Conservation (phyloP, 2,113 vertebrate genomes). For the Eurypyga helias region DNA sequence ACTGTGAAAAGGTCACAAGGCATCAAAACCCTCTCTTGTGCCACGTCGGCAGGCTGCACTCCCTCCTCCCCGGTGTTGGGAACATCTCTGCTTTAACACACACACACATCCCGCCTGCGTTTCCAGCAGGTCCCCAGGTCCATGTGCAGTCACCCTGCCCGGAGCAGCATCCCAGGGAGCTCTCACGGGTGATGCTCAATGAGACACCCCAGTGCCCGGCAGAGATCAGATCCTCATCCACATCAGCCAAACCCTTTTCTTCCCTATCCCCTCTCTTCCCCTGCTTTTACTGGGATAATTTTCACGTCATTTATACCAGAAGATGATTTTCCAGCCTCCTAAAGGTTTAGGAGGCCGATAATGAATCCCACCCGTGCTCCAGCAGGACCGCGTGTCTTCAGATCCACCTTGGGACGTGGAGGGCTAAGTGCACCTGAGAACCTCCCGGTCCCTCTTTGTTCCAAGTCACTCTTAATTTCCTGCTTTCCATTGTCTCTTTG, state of each 20-base stretch:
- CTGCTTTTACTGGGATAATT: not conserved
- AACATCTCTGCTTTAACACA: not conserved
- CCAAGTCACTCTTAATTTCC: slow-evolving; percentile 53
- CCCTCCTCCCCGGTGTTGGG: accelerated
- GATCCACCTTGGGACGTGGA: not conserved
- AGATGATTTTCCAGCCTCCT: slow-evolving; percentile 21
- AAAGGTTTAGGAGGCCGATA: slow-evolving; percentile 7
- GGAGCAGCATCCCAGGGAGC: not conserved
- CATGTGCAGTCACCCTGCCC: not conserved
- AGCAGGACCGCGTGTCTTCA: not conserved
- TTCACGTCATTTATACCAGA: not conserved
- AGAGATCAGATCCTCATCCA: accelerated
- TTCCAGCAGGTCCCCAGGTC: not conserved
- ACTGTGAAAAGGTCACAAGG: not conserved
- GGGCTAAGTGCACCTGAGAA: not conserved
- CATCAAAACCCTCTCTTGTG: not conserved
- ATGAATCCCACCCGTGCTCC: not conserved
- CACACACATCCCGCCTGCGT: too few relatives aligned
- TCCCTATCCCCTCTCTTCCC: not conserved
- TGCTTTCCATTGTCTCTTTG: slow-evolving; percentile 45
- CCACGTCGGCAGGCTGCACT: accelerated
- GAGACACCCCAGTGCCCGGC: not conserved
- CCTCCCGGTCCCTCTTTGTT: slow-evolving; percentile 33
- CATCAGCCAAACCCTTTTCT: not conserved
- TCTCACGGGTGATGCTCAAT: accelerated